Evolutionary conservation across 2,113 vertebrate species (phyloP).

Genomic region (Aegotheles bennettii): DNA sequence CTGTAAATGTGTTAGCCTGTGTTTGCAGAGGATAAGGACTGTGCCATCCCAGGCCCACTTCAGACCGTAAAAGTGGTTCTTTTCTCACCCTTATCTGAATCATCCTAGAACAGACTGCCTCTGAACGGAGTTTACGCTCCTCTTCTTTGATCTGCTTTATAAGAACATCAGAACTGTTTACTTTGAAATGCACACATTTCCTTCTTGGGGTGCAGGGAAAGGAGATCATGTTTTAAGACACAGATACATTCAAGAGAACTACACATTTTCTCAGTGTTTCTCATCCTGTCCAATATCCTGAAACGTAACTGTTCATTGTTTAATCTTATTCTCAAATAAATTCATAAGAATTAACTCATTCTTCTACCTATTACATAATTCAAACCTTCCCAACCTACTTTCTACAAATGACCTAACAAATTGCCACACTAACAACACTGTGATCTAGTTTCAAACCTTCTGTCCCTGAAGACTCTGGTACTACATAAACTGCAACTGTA

Average conservation of each 20-base stretch:
- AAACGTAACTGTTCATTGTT: not conserved
- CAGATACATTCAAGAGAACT: not conserved
- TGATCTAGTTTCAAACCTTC: not conserved
- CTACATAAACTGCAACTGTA: not conserved
- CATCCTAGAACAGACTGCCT: constrained; percentile 13
- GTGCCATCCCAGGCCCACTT: not conserved
- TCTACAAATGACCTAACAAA: not conserved
- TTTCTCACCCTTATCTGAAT: constrained; percentile 49
- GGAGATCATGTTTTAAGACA: not conserved
- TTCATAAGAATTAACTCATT: not conserved
- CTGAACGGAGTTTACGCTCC: constrained; percentile 29
- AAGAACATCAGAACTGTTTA: constrained; percentile 43
- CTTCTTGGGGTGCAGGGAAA: not conserved
- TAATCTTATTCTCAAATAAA: not conserved
- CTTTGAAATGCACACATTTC: constrained; percentile 61
- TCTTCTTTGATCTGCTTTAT: constrained; percentile 62
- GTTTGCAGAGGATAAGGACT: constrained; percentile 43
- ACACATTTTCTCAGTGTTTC: not conserved
- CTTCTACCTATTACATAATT: not conserved
- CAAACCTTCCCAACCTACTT: not conserved
- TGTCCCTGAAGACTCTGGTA: not conserved
- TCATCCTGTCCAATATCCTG: not conserved
- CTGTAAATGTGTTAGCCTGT: constrained; percentile 43
- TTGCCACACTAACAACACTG: accelerated
- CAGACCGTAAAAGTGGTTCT: not conserved